A percentile compares a stretch with the other conserved stretches of the same genome.
Evolutionary conservation across 2,797 vertebrate species (phyloP).

Genomic region (Thaleichthys pacificus): DNA sequence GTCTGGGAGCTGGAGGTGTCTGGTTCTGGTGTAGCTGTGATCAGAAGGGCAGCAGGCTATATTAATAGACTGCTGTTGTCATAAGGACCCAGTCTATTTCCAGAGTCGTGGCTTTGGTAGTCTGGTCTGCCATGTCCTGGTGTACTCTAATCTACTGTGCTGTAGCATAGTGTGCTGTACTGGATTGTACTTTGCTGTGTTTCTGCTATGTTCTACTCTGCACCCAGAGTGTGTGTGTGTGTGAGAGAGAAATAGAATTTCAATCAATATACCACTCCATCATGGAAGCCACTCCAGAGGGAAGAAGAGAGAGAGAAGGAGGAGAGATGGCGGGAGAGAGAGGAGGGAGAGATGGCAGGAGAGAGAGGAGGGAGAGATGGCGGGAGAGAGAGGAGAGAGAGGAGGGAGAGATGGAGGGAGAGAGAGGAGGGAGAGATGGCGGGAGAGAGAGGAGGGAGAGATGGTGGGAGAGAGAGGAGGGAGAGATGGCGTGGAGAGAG

Average conservation of each 20-base stretch:
- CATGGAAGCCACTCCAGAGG: background rate
- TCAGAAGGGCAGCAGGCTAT: constrained; percentile 32
- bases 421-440: constrained; percentile 8
- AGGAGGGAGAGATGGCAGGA: constrained; percentile 7
- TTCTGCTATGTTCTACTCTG: background rate
- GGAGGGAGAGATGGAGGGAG: background rate
- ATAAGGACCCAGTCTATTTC: constrained; percentile 57
- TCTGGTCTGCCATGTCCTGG: background rate
- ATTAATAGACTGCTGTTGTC: constrained; percentile 50
- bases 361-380: background rate
- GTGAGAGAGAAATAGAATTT: background rate
- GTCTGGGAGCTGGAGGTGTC: constrained; percentile 7
- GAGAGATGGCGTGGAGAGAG: constrained; percentile 35
- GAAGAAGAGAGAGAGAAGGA: background rate
- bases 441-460: background rate
- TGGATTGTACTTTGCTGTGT: too few species aligned
- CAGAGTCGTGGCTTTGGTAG: constrained; percentile 45
- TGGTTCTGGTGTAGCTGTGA: background rate
- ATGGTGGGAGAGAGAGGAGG: constrained; percentile 32
- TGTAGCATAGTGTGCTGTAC: too few species aligned
- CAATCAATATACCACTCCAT: background rate
- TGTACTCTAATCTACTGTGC: background rate
- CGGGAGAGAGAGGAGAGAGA: background rate
- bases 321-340: background rate
- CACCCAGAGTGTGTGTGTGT: background rate